phyloP scores from a whole-genome alignment of 2,888 invertebrate species.

The Cheilosia scutellata region DNA sequence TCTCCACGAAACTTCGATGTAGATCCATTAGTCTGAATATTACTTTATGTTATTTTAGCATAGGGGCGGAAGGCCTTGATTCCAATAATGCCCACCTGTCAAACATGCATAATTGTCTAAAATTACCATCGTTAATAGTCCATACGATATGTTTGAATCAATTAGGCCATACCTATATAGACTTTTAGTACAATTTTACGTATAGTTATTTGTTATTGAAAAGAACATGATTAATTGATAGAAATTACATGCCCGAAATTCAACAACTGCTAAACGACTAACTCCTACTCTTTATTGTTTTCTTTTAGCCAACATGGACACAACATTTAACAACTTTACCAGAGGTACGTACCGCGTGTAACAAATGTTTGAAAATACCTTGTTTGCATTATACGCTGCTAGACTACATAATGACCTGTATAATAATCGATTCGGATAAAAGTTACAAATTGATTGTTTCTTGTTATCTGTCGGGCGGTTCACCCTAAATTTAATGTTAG shows the following conservation, averaged over 20 bases:
- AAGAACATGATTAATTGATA: slow-evolving; percentile 47
- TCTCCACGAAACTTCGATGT: too few species aligned
- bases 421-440: slow-evolving; percentile 43
- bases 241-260: slow-evolving; percentile 44
- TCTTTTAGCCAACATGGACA: slow-evolving; percentile 32
- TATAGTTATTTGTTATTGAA: background rate
- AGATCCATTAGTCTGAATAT: background rate
- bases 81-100: background rate
- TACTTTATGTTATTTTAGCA: background rate
- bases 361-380: background rate
- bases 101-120: background rate
- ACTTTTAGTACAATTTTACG: background rate
- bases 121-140: background rate
- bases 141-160: background rate
- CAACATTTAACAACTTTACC: slow-evolving; percentile 9
- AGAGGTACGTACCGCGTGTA: slow-evolving; percentile 40
- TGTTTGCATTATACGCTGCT: background rate
- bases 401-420: slow-evolving; percentile 46
- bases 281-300: slow-evolving; percentile 58
- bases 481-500: slow-evolving; percentile 31
- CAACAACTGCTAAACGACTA: slow-evolving; percentile 57
- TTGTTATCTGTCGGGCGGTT: slow-evolving; percentile 39
- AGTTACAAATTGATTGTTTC: slow-evolving; percentile 50
- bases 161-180: slow-evolving; percentile 1
- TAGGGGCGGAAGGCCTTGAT: slow-evolving; percentile 18